phyloP scores from a whole-genome alignment of 2,113 vertebrate species.

The Phyllopteryx taeniolatus region DNA sequence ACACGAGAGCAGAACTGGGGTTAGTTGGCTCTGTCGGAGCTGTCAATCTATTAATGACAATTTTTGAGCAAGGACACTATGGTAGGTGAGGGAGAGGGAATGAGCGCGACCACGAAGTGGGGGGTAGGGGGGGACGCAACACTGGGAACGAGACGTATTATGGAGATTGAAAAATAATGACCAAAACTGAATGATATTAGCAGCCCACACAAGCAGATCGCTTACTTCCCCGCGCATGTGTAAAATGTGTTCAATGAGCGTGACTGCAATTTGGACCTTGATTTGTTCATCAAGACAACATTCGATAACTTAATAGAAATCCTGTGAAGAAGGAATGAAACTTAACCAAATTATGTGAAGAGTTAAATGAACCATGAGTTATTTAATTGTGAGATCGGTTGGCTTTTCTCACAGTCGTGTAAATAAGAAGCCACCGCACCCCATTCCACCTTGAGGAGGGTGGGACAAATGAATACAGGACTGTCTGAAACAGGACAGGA shows the following conservation, averaged over 20 bases:
- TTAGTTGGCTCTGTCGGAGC: constrained; percentile 95
- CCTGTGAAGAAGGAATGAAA: constrained; percentile 11
- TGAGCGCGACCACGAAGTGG: constrained; percentile 83
- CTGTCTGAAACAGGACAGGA: constrained; percentile 69
- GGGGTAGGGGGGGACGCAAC: constrained; percentile 62
- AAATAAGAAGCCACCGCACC: constrained; percentile 25
- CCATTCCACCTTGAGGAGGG: constrained; percentile 60
- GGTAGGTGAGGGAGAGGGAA: constrained; percentile 83
- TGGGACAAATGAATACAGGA: constrained; percentile 79
- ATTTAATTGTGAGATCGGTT: constrained; percentile 14
- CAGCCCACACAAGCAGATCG: constrained; percentile 70
- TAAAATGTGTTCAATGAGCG: constrained; percentile 47
- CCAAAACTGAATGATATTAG: constrained; percentile 66
- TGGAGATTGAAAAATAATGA: constrained; percentile 80
- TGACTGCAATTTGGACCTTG: constrained; percentile 37
- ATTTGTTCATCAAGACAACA: constrained; percentile 42
- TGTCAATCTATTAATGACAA: constrained; percentile 99
- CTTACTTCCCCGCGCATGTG: constrained; percentile 44
- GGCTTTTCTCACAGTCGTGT: background rate
- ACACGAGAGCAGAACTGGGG: constrained; percentile 90
- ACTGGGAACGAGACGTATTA: constrained; percentile 77
- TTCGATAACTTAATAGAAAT: constrained; percentile 38
- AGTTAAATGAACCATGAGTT: constrained; percentile 23
- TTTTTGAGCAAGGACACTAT: constrained; percentile 93
- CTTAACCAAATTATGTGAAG: constrained; percentile 31